Base-by-base conservation (phyloP, 2,888 invertebrate genomes). In the Stictocephala bisonia region DNA sequence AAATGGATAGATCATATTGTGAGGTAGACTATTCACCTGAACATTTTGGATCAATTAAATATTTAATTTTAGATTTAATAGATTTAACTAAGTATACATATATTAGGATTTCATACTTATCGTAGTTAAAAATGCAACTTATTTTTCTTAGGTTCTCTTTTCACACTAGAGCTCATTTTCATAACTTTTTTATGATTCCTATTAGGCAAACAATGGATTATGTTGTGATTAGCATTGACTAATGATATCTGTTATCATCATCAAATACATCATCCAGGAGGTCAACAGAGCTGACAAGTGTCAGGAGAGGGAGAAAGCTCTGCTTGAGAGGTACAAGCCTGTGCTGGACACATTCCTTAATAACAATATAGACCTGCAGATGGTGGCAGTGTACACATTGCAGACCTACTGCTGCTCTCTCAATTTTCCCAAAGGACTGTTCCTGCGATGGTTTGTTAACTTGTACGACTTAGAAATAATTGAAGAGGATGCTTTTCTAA, bases 401-500 rank as follows among this genome's bases (percentile, higher is more conserved):
- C 98, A 98, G 88, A 91, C 94, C 79, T 95, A 94, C 86, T 96
- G 96, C 86, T 92, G 92, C 85, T 90, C 90, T 78, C 89, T 91
- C 82, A 90, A 92, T 81, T 96, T 96, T 85, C 97, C 97, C 41
- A 96, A 96, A 87, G 97, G 91, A 77, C 93, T 97, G 92, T 88
- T 98, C 81, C 89, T 97, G 83, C 91, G 97, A 82, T 96, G 97
- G 95, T 98, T 98, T 86, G 92, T 94, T 87, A 92, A 94, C 85
- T 89, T 97, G 80, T 98, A 98, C 86, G 94, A 97, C 84, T 88
- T 95, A 85, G 97, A 97, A 85, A 93, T 98, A 81, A 91, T 97
- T 81, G 97, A 98, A 84, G 97, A 98, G 84, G 97, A 98, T 81
- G 95, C 97, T 66, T 97, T 97, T 86, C 89, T 97, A 81, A 92